Evolutionary conservation across 2,113 vertebrate genomes (phyloP), one percentile per base, ranked within the genome.

Genomic region (Promerops cafer): DNA sequence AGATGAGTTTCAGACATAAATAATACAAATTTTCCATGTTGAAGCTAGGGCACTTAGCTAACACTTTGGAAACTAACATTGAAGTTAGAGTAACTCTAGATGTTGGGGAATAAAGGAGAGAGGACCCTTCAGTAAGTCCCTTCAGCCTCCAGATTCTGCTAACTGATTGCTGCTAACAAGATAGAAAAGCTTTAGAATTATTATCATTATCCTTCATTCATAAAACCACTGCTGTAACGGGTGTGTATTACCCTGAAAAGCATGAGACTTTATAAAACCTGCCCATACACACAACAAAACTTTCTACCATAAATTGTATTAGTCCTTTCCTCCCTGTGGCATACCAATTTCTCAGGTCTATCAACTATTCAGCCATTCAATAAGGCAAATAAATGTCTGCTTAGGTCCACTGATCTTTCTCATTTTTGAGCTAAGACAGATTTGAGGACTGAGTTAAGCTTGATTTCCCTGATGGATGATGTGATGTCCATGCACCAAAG

Each of bases 391-490:
- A 92, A 95, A 94, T 70, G 49, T 63, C 80, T 91, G 47, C 52
- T 71, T n/a, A 74, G 31, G 77, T 74, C 72, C 4, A 3, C 80
- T 79, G 76, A 92, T 74, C 61, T 81, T 91, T 78, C 71, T 94
- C 83, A 71, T 91, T 91, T 75, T 60, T 84, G 86, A 94, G 52
- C 44, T 78, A 64, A 94, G 69, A 91, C 37, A 68, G 40, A 89
- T 81, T 66, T 56, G 42, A 91, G 31, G 47, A 52, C 69, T 49
- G 68, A 90, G 47, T 91, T 93, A 70, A 84, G 47, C 53, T 91
- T 87, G 65, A 84, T 94, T 97, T 95, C 80, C 72, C 80, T 84
- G 83, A 93, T 80, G 74, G 49, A 79, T 94, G 52, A 94, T 71
- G 60, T 44, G 66, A 69, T 21, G 33, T 20, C 68, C 11, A 13